Percentiles rank a stretch among this genome's conserved stretches.
phyloP scores from a whole-genome alignment of 2,888 invertebrate species.

The Phymatocera aterrima region DNA sequence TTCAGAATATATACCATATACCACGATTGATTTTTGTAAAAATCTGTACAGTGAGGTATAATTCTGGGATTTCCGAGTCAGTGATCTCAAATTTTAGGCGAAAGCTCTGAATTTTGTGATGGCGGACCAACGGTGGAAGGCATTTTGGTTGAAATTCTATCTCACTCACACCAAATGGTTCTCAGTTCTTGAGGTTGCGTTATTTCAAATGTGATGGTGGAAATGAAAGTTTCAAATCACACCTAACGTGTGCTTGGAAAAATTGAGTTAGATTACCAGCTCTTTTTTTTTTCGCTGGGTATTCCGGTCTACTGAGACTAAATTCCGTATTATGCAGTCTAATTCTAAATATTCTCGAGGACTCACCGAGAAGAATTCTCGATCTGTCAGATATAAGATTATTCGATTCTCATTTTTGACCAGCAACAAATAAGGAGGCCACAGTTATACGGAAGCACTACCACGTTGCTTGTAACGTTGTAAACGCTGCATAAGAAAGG shows the following conservation, averaged over 20 bases:
- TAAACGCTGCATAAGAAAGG: background rate
- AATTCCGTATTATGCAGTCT: background rate
- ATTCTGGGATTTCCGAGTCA: too few species aligned
- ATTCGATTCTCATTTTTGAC: background rate
- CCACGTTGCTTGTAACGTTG: too few species aligned
- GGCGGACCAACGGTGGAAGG: too few species aligned
- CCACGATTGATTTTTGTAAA: too few species aligned
- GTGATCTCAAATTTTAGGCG: too few species aligned
- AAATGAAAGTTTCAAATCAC: background rate
- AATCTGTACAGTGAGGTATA: too few species aligned
- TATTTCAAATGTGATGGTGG: background rate
- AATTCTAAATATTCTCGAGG: conserved; percentile 17
- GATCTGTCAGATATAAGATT: background rate
- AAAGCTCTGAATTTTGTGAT: too few species aligned
- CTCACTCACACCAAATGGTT: too few species aligned
- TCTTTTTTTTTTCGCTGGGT: background rate
- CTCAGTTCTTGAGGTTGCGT: too few species aligned
- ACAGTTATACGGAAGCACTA: background rate
- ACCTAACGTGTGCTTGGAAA: background rate
- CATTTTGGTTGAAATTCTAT: too few species aligned
- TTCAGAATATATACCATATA: too few species aligned
- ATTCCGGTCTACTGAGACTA: background rate
- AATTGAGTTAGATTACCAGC: background rate
- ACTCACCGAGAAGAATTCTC: background rate
- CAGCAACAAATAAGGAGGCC: background rate